A percentile compares a stretch with the other conserved stretches of the same genome.
Conservation (phyloP, 2,113 vertebrate genomes). For the Equus quagga region DNA sequence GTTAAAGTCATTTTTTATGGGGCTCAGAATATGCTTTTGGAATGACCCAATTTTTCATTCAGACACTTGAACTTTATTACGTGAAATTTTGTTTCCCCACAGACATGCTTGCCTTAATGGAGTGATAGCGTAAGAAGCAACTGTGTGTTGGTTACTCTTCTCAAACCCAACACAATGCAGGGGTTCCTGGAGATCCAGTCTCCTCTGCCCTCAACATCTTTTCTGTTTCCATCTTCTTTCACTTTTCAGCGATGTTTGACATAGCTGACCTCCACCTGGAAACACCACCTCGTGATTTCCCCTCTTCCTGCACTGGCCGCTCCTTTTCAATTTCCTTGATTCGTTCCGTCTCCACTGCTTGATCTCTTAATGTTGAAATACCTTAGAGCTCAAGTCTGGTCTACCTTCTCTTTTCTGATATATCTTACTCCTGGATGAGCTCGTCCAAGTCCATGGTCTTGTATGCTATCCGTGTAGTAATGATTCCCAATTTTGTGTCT, state of each 20-base stretch:
- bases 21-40: not conserved
- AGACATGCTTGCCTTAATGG: not conserved
- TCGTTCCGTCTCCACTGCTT: not conserved
- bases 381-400: not conserved
- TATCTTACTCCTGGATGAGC: not conserved
- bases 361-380: not conserved
- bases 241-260: fast-evolving
- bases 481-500: not conserved
- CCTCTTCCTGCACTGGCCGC: fast-evolving
- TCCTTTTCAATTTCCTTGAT: not conserved
- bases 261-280: not conserved
- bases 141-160: not conserved
- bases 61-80: not conserved
- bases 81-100: not conserved
- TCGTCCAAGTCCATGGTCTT: too few relatives aligned
- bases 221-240: not conserved
- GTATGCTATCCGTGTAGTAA: fast-evolving
- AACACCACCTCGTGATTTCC: too few relatives aligned
- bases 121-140: not conserved
- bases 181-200: not conserved
- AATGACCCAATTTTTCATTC: not conserved
- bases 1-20: not conserved
- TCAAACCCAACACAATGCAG: fast-evolving
- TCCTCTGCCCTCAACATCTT: fast-evolving
- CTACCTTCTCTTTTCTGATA: not conserved